Conservation (phyloP, 2,888 invertebrate genomes). For the Perizoma affinitatum region DNA sequence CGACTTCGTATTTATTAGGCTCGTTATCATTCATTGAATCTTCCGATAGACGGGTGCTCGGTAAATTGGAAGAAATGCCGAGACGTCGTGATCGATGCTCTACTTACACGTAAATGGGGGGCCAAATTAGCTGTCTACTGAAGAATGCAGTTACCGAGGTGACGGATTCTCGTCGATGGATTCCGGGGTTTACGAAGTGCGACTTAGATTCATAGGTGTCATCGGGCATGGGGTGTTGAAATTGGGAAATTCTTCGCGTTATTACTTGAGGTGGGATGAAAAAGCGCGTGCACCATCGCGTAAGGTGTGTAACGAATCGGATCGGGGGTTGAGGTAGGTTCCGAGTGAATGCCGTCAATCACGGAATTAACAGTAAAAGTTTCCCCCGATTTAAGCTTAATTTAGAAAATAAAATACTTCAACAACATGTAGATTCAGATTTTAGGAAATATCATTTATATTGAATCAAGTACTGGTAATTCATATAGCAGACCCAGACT, state of each 20-base stretch:
- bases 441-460: too few relatives aligned
- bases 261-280: constrained; percentile 63
- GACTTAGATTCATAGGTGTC: constrained; percentile 77
- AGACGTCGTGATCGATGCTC: constrained; percentile 73
- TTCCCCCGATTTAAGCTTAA: background rate
- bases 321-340: constrained; percentile 35
- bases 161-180: constrained; percentile 68
- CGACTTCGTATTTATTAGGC: constrained; percentile 81
- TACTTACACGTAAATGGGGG: constrained; percentile 78
- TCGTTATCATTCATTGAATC: constrained; percentile 84
- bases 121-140: constrained; percentile 77
- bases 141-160: constrained; percentile 77
- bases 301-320: constrained; percentile 42
- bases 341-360: constrained; percentile 28
- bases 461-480: too few relatives aligned
- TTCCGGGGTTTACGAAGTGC: constrained; percentile 48
- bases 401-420: constrained; percentile 1
- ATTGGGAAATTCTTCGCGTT: constrained; percentile 74
- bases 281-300: constrained; percentile 45
- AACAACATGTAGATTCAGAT: background rate
- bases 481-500: constrained; percentile 24
- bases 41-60: constrained; percentile 71
- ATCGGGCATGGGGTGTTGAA: constrained; percentile 65
- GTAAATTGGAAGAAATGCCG: constrained; percentile 73
- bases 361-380: constrained; percentile 15